phyloP scores from a whole-genome alignment of 2,888 invertebrate genomes.

The Xestia sexstrigata region DNA sequence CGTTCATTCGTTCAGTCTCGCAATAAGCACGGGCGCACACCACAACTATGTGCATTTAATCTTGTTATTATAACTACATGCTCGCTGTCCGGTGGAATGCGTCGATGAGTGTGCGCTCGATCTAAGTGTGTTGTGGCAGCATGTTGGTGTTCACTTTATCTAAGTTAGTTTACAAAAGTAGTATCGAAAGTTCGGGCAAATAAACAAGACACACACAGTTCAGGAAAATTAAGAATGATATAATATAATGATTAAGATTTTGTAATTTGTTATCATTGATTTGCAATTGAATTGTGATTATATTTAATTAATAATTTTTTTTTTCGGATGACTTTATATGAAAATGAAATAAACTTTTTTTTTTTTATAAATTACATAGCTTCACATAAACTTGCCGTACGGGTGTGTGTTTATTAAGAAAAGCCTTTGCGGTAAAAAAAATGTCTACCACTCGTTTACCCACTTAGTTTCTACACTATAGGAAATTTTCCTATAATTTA shows the following conservation, averaged over 20 bases:
- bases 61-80: slow-evolving; percentile 26
- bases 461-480: too few relatives aligned
- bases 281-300: too few relatives aligned
- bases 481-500: background rate
- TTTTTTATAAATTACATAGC: background rate
- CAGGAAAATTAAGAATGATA: too few relatives aligned
- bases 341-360: too few relatives aligned
- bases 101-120: slow-evolving; percentile 4
- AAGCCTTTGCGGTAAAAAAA: too few relatives aligned
- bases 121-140: background rate
- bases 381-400: background rate
- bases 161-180: background rate
- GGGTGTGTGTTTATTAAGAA: too few relatives aligned
- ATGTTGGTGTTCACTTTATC: background rate
- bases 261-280: too few relatives aligned
- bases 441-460: background rate
- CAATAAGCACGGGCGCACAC: slow-evolving; percentile 5
- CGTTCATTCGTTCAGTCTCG: slow-evolving; percentile 1
- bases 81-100: slow-evolving; percentile 4
- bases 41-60: background rate
- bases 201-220: too few relatives aligned
- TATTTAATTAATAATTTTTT: too few relatives aligned
- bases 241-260: too few relatives aligned
- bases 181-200: background rate
- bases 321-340: too few relatives aligned